Percentiles rank a stretch among this genome's conserved stretches.
Evolutionary conservation across 2,888 invertebrate genomes (phyloP).

Genomic region (Diplolepis rosae): DNA sequence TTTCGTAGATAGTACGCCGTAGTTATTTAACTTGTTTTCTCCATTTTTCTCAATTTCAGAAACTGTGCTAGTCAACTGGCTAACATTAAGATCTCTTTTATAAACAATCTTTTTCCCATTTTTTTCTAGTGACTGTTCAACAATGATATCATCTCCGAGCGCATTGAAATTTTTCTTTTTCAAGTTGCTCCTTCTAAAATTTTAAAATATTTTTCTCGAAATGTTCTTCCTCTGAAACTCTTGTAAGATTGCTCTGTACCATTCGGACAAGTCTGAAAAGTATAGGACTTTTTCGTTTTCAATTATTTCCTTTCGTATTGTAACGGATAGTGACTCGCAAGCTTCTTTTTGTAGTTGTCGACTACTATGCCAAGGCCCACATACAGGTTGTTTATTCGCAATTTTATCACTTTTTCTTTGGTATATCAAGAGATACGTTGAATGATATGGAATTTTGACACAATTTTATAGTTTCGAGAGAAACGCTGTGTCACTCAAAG

Average conservation of each 20-base stretch:
- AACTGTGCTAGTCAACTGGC: neutral
- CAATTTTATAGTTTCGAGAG: conserved; percentile 9
- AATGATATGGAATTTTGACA: conserved; percentile 6
- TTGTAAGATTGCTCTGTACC: conserved; percentile 9
- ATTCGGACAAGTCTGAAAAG: neutral
- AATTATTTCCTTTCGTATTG: neutral
- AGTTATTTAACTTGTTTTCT: neutral
- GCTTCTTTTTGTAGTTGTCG: conserved; percentile 25
- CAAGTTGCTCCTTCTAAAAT: neutral
- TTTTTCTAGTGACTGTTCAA: neutral
- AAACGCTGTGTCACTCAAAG: neutral
- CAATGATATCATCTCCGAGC: neutral
- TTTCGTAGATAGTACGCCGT: conserved; percentile 10
- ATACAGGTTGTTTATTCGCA: neutral
- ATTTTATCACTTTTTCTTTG: conserved; percentile 2
- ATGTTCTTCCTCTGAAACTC: neutral
- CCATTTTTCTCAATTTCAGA: neutral
- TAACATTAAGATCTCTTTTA: conserved; percentile 10
- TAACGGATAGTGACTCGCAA: neutral
- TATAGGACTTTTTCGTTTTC: neutral
- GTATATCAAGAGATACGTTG: conserved; percentile 7
- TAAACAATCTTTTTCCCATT: conserved; percentile 8
- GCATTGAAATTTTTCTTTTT: conserved; percentile 1
- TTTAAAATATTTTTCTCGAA: neutral
- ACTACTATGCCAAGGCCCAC: neutral